Evolutionary conservation across 2,113 vertebrate species (phyloP).

Genomic region (Petrocephalus zakoni): DNA sequence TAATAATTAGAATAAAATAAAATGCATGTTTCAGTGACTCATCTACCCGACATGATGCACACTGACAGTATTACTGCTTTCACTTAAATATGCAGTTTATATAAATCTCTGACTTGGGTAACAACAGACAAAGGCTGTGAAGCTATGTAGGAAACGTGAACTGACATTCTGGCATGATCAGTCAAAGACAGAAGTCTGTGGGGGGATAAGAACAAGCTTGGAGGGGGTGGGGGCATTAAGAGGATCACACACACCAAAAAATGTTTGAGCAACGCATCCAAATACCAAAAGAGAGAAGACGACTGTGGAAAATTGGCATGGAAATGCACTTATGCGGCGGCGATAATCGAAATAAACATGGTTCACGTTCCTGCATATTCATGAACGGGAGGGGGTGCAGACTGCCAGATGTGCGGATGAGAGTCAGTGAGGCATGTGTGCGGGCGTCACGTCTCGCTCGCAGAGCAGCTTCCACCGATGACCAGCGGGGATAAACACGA

Average conservation of each 20-base stretch:
- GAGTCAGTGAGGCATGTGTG: constrained; percentile 13
- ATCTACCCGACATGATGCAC: not conserved
- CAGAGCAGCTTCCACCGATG: not conserved
- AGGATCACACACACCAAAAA: constrained; percentile 40
- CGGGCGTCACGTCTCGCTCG: constrained; percentile 9
- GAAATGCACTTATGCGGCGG: constrained; percentile 37
- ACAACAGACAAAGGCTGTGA: not conserved
- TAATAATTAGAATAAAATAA: not conserved
- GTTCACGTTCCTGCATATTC: constrained; percentile 35
- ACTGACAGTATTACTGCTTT: not conserved
- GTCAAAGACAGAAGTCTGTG: constrained; percentile 8
- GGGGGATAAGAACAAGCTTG: constrained; percentile 23
- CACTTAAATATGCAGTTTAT: not conserved
- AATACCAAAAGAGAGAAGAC: constrained; percentile 45
- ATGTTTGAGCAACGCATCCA: constrained; percentile 32
- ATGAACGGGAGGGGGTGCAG: constrained; percentile 21
- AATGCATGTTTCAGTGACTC: not conserved
- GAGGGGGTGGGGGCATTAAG: not conserved
- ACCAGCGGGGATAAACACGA: not conserved
- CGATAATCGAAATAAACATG: constrained; percentile 27
- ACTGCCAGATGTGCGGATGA: constrained; percentile 27
- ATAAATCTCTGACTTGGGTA: not conserved
- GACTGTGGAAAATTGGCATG: constrained; percentile 49
- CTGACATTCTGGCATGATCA: not conserved
- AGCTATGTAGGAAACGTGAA: not conserved